Evolutionary conservation across 53 echinoderm and acorn worm genomes (phyloP).

Genomic region (Crossaster papposus): DNA sequence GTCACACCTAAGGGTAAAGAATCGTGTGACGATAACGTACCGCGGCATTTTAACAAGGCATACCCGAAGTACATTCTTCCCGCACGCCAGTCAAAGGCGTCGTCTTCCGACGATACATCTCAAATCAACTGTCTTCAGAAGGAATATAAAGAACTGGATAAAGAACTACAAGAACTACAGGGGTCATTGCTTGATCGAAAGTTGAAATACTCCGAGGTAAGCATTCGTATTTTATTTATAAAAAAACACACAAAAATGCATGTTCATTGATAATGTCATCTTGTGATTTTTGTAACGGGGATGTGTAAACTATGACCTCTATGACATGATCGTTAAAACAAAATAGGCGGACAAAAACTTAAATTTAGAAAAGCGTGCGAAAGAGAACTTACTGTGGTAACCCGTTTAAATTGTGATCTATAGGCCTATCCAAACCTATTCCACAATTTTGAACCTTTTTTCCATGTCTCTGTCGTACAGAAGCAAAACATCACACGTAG

Average conservation of each 20-base stretch:
- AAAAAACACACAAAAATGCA: neutral
- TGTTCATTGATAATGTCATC: neutral
- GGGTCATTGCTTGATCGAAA: neutral
- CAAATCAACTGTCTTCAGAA: neutral
- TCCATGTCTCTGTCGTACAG: neutral
- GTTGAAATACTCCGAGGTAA: neutral
- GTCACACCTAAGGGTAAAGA: slow-evolving; percentile 29
- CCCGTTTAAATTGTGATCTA: neutral
- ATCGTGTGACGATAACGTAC: neutral
- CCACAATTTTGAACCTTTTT: neutral
- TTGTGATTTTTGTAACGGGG: neutral
- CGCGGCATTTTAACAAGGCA: neutral
- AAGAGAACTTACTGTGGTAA: neutral
- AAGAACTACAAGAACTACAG: neutral
- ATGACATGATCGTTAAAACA: too few species aligned
- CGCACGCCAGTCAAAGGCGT: neutral
- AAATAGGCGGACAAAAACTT: too few species aligned
- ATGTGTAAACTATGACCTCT: too few species aligned
- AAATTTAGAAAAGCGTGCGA: too few species aligned
- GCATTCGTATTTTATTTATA: neutral
- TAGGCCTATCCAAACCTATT: too few species aligned
- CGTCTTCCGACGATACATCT: neutral
- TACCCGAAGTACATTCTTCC: slow-evolving; percentile 6
- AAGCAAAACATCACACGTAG: neutral
- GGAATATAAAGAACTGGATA: neutral